phyloP scores from a whole-genome alignment of 2,797 vertebrate genomes.

The Echeneis naucrates region DNA sequence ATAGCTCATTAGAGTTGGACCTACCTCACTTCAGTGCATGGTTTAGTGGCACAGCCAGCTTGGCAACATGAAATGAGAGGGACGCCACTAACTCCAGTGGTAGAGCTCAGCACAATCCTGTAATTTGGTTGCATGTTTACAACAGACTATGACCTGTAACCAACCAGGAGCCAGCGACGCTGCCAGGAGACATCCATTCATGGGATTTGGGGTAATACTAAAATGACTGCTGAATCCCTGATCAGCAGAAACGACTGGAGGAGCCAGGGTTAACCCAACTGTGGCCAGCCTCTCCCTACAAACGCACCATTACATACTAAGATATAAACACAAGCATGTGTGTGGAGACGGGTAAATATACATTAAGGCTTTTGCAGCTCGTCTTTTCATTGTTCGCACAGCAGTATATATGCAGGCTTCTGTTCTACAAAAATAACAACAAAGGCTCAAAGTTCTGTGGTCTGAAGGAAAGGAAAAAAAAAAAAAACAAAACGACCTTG shows the following conservation, averaged over 20 bases:
- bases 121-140: conserved; percentile 82
- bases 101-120: conserved; percentile 68
- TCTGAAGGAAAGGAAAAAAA: not conserved
- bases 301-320: conserved; percentile 42
- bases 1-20: conserved; percentile 46
- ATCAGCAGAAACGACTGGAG: conserved; percentile 56
- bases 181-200: conserved; percentile 66
- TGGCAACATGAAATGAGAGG: conserved; percentile 74
- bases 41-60: conserved; percentile 65
- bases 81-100: conserved; percentile 70
- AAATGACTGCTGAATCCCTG: conserved; percentile 64
- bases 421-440: conserved; percentile 64
- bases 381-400: conserved; percentile 43
- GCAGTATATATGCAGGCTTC: not conserved
- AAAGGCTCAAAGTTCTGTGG: conserved; percentile 55
- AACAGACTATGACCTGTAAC: conserved; percentile 70
- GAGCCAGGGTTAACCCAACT: conserved; percentile 61
- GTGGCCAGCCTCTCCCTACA: conserved; percentile 33
- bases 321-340: conserved; percentile 65
- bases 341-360: conserved; percentile 55
- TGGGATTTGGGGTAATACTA: conserved; percentile 64
- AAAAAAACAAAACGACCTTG: conserved; percentile 19
- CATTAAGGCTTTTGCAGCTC: conserved; percentile 39
- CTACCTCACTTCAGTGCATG: conserved; percentile 44
- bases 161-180: conserved; percentile 67